These are phyloP conservation scores for Spizaetus ornatus DNA, from an alignment of 2,113 vertebrate genomes.

Conservation along the genomic window DNA sequence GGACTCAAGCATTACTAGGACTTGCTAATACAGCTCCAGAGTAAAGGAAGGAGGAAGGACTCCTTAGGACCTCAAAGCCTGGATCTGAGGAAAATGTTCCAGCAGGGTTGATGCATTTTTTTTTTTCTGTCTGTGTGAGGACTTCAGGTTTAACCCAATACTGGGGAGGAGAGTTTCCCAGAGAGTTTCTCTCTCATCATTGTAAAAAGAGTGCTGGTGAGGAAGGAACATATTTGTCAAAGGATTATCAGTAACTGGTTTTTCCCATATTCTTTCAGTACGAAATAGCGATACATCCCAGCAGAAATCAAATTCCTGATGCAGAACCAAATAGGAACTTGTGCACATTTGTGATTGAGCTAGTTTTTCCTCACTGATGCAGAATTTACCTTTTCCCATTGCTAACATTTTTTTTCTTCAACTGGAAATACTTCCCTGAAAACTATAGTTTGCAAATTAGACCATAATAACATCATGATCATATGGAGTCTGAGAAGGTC, in stretches of 20 bases:
- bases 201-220: background rate
- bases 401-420: background rate
- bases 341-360: background rate
- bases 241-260: background rate
- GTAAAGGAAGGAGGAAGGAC: background rate
- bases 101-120: background rate
- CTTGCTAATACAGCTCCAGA: background rate
- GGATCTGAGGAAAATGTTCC: background rate
- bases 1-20: background rate
- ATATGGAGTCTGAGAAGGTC: background rate
- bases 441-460: background rate
- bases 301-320: background rate
- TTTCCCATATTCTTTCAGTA: background rate
- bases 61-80: background rate
- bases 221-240: background rate
- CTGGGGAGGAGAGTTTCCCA: background rate
- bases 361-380: background rate
- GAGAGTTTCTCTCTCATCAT: background rate
- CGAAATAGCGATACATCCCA: background rate
- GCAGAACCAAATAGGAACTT: background rate
- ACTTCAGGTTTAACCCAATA: background rate
- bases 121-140: background rate
- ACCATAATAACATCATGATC: background rate
- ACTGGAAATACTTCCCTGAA: background rate
- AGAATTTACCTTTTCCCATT: background rate